Conservation (phyloP, 2,797 vertebrate species). For the Artibeus jamaicensis region DNA sequence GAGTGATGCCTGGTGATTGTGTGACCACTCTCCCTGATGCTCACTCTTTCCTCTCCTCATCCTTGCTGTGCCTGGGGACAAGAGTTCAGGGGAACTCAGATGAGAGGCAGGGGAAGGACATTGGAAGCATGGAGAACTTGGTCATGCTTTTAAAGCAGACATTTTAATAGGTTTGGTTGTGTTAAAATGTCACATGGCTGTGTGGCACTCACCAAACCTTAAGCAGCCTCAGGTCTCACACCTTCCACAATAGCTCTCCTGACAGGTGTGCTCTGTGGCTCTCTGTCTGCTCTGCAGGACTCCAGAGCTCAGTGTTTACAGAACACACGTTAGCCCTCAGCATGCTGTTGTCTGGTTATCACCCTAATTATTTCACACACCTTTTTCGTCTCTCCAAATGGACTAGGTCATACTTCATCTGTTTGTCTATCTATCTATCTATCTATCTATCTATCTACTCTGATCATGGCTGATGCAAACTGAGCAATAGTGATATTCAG, state of each 20-base stretch:
- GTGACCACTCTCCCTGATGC: neutral
- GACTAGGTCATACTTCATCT: neutral
- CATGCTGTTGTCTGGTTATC: neutral
- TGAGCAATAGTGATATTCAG: neutral
- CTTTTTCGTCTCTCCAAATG: neutral
- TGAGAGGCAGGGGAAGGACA: neutral
- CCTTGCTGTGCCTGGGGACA: fast-evolving
- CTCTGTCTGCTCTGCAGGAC: neutral
- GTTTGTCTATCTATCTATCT: neutral
- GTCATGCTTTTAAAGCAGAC: neutral
- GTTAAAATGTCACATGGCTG: neutral
- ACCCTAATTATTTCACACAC: neutral
- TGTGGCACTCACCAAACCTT: neutral
- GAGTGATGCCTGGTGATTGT: neutral
- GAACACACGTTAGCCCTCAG: neutral
- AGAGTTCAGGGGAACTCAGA: neutral
- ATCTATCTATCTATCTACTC: neutral
- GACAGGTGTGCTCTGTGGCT: fast-evolving
- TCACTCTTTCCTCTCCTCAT: neutral
- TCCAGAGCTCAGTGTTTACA: neutral
- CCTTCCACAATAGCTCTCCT: neutral
- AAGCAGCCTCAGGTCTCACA: neutral
- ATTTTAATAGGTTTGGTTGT: neutral
- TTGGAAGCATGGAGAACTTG: neutral
- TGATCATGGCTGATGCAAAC: neutral